Evolutionary conservation across 2,797 vertebrate species (phyloP).

Genomic region (Loris lydekkerianus): DNA sequence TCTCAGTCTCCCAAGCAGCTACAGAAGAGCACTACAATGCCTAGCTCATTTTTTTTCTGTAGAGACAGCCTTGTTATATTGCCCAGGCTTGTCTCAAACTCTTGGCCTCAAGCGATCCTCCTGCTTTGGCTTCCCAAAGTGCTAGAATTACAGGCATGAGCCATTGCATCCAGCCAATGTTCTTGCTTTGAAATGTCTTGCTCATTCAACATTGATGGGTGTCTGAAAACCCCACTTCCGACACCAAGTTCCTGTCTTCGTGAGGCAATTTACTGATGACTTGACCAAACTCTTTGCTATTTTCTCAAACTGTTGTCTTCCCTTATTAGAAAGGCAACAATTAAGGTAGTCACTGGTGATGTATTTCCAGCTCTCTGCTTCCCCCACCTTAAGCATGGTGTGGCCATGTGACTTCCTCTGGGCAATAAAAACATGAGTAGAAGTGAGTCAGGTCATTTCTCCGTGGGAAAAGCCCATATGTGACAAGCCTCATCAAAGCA

Average conservation of each 20-base stretch:
- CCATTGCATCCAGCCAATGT: background rate
- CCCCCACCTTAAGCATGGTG: background rate
- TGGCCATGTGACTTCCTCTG: background rate
- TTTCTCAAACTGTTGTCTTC: background rate
- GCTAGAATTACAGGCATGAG: background rate
- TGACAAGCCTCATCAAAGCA: background rate
- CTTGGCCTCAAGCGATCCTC: background rate
- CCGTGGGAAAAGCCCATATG: background rate
- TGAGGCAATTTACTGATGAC: background rate
- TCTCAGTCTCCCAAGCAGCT: background rate
- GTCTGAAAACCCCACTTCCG: background rate
- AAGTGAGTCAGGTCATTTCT: background rate
- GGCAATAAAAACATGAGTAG: background rate
- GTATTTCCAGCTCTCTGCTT: background rate
- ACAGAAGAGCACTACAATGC: background rate
- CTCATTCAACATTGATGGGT: background rate
- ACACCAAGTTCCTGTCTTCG: background rate
- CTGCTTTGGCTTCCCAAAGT: background rate
- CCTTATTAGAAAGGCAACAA: background rate
- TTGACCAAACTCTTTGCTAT: background rate
- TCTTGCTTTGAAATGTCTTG: background rate
- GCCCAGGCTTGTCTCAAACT: background rate
- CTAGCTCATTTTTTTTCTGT: background rate
- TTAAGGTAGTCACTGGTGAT: background rate
- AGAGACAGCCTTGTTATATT: background rate